Percentiles rank a stretch among this genome's conserved stretches.
phyloP scores from a whole-genome alignment of 1,140 invertebrate species.

The Colletes gigas region DNA sequence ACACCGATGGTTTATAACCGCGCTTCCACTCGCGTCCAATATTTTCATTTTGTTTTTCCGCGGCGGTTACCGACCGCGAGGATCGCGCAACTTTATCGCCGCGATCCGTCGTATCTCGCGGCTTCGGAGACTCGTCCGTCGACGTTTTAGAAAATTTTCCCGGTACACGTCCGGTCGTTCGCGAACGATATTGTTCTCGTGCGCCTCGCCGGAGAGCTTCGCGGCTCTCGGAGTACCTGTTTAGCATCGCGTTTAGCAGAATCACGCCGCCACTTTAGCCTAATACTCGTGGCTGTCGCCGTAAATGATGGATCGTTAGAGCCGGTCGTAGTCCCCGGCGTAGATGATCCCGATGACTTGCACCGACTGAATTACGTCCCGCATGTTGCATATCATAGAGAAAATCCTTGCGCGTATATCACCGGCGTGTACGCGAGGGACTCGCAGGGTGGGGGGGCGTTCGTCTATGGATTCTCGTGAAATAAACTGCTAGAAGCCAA shows the following conservation, averaged over 20 bases:
- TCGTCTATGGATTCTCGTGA: slow-evolving; percentile 24
- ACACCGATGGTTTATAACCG: slow-evolving; percentile 46
- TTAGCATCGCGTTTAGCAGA: slow-evolving; percentile 71
- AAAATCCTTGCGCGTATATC: slow-evolving; percentile 58
- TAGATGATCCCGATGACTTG: slow-evolving; percentile 75
- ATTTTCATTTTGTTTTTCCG: slow-evolving; percentile 10
- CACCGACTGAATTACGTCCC: slow-evolving; percentile 72
- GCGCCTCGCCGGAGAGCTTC: neutral
- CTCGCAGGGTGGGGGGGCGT: slow-evolving; percentile 1
- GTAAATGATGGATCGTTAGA: slow-evolving; percentile 69
- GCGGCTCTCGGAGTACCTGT: slow-evolving; percentile 54
- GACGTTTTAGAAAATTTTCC: slow-evolving; percentile 3
- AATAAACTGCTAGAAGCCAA: slow-evolving; percentile 63
- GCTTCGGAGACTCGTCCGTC: neutral
- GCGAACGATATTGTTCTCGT: neutral
- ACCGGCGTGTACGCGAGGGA: neutral
- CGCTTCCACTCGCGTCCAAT: neutral
- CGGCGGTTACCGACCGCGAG: neutral
- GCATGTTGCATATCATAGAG: slow-evolving; percentile 69
- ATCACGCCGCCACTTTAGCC: slow-evolving; percentile 72
- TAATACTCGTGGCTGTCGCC: slow-evolving; percentile 70
- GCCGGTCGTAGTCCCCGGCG: slow-evolving; percentile 1
- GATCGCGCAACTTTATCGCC: slow-evolving; percentile 9
- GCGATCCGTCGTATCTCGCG: neutral
- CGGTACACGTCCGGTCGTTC: slow-evolving; percentile 20